phyloP scores from a whole-genome alignment of 2,113 vertebrate genomes.

The Donacobius atricapilla region DNA sequence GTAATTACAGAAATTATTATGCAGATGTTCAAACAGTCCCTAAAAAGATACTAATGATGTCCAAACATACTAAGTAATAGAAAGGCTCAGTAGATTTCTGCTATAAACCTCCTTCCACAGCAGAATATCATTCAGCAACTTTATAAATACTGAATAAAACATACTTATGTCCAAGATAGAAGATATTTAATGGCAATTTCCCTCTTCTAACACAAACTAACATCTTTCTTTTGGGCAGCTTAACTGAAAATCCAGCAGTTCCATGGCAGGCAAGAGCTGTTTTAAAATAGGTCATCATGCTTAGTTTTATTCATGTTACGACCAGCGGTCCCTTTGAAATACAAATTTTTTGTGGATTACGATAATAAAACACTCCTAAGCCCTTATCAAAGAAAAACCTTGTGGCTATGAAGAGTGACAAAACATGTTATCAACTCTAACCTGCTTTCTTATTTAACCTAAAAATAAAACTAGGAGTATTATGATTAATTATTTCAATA shows the following conservation, averaged over 20 bases:
- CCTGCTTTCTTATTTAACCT: neutral
- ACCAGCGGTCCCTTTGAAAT: neutral
- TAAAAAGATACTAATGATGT: neutral
- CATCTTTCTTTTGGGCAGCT: neutral
- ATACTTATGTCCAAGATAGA: neutral
- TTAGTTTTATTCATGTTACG: neutral
- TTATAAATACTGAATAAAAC: neutral
- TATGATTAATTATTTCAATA: neutral
- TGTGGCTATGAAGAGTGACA: neutral
- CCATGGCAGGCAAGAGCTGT: neutral
- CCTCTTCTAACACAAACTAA: neutral
- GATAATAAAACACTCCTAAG: neutral
- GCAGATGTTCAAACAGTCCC: neutral
- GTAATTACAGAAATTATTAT: neutral
- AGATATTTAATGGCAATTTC: neutral
- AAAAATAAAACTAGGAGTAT: neutral
- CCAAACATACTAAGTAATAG: neutral
- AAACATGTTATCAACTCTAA: neutral
- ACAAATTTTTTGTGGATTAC: neutral
- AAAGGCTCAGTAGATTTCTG: neutral
- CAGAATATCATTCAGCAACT: neutral
- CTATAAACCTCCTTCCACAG: neutral
- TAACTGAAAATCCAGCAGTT: neutral
- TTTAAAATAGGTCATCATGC: slow-evolving; percentile 26
- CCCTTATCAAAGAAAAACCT: neutral